These are phyloP conservation scores for Lumbricus terrestris DNA, from an alignment of 2,888 invertebrate species.

Conservation along the genomic window DNA sequence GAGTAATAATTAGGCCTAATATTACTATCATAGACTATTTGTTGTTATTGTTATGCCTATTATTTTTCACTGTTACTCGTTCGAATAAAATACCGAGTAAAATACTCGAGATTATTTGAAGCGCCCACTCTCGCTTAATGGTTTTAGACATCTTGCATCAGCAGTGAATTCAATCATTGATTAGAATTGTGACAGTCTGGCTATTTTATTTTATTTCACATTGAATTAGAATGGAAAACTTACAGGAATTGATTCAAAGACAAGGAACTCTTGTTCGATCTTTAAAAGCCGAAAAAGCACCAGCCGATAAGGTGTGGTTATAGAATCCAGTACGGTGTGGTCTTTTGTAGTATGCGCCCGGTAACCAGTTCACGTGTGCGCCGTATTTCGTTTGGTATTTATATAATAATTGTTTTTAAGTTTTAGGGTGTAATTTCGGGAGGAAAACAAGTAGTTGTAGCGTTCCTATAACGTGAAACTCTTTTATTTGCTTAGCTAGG, in stretches of 20 bases:
- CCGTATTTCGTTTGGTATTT: not conserved
- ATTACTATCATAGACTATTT: too few species aligned
- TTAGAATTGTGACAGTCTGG: not conserved
- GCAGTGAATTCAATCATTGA: too few species aligned
- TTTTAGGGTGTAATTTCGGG: not conserved
- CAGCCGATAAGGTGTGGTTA: constrained; percentile 70
- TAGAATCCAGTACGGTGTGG: not conserved
- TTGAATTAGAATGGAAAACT: not conserved
- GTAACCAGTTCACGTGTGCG: not conserved
- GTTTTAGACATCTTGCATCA: not conserved
- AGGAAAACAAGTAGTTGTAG: too few species aligned
- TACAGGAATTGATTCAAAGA: constrained; percentile 65
- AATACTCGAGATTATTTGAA: not conserved
- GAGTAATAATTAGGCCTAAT: too few species aligned
- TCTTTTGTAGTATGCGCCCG: not conserved
- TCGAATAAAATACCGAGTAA: too few species aligned
- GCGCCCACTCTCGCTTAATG: not conserved
- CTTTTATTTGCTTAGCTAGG: not conserved
- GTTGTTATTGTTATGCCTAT: too few species aligned
- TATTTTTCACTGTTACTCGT: not conserved
- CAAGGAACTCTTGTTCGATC: constrained; percentile 81
- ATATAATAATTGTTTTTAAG: not conserved
- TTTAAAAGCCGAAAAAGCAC: constrained; percentile 77
- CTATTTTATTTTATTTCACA: not conserved
- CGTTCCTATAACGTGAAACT: not conserved